A percentile compares a stretch with the other conserved stretches of the same genome.
Conservation (phyloP, 2,888 invertebrate genomes). For the Apodemia duryi region DNA sequence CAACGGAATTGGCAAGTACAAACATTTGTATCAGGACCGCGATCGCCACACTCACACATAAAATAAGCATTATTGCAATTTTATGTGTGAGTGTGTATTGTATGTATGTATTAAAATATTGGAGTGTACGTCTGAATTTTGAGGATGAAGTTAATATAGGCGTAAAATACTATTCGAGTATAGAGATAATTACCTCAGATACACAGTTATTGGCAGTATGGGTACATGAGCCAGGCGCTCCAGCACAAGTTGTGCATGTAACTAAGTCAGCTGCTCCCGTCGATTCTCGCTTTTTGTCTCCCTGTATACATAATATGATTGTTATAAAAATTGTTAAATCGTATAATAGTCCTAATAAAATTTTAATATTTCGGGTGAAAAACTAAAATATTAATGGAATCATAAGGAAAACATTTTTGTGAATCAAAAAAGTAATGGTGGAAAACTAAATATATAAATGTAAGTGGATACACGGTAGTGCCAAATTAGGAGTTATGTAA, state of each 20-base stretch:
- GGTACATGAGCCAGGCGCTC: slow-evolving; percentile 88
- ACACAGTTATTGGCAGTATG: slow-evolving; percentile 93
- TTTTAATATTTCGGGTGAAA: neutral
- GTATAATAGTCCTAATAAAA: no score
- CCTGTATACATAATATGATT: slow-evolving; percentile 67
- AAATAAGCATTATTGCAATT: no score
- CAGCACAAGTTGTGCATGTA: slow-evolving; percentile 88
- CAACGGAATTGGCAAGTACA: no score
- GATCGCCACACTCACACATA: no score
- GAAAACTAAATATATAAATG: neutral
- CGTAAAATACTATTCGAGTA: slow-evolving; percentile 22
- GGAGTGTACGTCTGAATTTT: neutral
- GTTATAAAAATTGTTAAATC: no score
- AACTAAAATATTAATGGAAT: slow-evolving; percentile 2
- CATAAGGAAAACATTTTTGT: neutral
- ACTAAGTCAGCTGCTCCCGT: slow-evolving; percentile 90
- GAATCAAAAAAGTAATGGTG: neutral
- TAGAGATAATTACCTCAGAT: slow-evolving; percentile 82
- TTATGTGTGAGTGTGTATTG: no score
- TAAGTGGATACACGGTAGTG: neutral
- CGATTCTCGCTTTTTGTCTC: slow-evolving; percentile 91
- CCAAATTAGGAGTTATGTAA: neutral
- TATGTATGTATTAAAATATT: neutral
- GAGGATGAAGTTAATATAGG: slow-evolving; percentile 6
- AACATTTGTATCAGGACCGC: no score